phyloP scores from a whole-genome alignment of 2,113 vertebrate species.

The Phalacrocorax brasilianus region DNA sequence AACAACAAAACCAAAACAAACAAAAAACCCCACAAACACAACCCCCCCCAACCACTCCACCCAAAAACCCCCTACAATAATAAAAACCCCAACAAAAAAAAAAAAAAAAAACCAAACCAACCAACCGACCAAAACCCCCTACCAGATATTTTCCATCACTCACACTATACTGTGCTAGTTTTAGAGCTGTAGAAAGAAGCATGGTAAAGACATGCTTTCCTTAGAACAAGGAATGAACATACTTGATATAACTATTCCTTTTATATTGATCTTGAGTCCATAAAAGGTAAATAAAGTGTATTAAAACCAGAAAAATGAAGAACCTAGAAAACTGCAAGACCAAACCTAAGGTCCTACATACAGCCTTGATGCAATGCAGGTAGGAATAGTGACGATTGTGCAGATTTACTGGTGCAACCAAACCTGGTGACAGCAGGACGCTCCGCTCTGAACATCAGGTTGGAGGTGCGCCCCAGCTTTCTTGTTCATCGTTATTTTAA shows the following conservation, averaged over 20 bases:
- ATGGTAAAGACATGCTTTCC: background rate
- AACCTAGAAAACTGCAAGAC: background rate
- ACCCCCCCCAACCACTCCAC: no score
- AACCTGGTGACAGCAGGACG: background rate
- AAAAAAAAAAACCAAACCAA: no score
- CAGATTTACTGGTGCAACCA: background rate
- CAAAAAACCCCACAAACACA: no score
- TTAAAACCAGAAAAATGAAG: background rate
- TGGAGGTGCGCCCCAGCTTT: background rate
- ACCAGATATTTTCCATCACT: background rate
- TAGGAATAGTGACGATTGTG: background rate
- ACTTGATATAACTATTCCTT: background rate
- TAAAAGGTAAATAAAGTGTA: background rate
- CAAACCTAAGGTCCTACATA: background rate
- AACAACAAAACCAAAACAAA: no score
- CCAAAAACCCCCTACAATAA: no score
- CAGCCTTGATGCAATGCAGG: background rate
- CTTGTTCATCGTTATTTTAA: background rate
- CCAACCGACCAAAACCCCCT: background rate
- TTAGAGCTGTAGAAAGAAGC: background rate
- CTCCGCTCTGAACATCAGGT: background rate
- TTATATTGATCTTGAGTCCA: background rate
- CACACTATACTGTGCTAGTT: background rate
- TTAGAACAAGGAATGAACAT: background rate
- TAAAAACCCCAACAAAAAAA: no score